Evolutionary conservation across 1,140 invertebrate genomes (phyloP), one percentile per base, ranked within the genome.

Genomic region (Triops longicaudatus): DNA sequence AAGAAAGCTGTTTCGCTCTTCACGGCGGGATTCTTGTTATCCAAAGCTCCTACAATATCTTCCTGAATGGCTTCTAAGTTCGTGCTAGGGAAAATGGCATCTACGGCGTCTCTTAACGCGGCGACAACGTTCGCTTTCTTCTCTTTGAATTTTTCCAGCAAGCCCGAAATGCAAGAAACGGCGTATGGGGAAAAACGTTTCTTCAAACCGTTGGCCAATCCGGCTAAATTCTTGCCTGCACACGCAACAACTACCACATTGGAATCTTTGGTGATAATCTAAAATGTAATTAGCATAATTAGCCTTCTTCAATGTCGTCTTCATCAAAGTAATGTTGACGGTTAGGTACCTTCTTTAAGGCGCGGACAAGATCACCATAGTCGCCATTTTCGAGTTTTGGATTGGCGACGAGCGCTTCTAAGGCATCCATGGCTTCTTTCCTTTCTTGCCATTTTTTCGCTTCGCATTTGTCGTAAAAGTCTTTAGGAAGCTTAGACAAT

Each of bases 361-460:
- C 89, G 80, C 91, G 88, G 1, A 98, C 91, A 31, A 98, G 80
- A 80, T 97, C 91, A n/a, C 91, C 91, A 85, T 97, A 99, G 82
- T 98, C 96, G 17, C 95, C 96, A 81, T 87, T 90, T 83, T 96
- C 94, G 28, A 98, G 83, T 84, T 93, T 97, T 0, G 94, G 95
- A 82, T 91, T 90, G 28, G 88, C 87, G 78, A 92, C 91, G 1
- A 96, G 83, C 77, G 88, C 88, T 77, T 97, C 92, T 0, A 98
- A 83, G 1, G 86, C 85, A 81, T 97, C 94, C 6, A 99, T 81
- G 0, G 91, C 91, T 83, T 98, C 95, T 83, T 98, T 98, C 10
- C 98, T 87, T 74, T 98, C 94, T 82, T 96, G 93, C 98, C 98
- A 99, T 82, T 99, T 99, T 83, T 98, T 98, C 0, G 93, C 93